Evolutionary conservation across 37 sponge, comb jelly and placozoan genomes (phyloP).

Genomic region (Hexactinellida sp.): DNA sequence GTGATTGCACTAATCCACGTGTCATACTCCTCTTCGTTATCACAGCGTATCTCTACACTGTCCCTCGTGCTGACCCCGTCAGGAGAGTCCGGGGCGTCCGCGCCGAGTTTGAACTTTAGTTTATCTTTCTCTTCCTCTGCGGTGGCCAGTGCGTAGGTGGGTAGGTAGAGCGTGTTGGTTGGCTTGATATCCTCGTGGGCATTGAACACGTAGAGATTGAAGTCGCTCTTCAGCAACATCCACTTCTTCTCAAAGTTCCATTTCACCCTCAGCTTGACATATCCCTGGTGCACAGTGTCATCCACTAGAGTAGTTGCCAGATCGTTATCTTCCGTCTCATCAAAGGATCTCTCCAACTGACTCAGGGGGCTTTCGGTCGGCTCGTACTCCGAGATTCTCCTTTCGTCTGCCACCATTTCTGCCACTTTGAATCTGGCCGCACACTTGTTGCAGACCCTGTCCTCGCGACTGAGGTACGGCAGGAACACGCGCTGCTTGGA

Average conservation of each 20-base stretch:
- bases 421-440: background rate
- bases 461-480: slow-evolving; percentile 36
- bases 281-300: background rate
- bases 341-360: background rate
- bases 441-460: slow-evolving; percentile 55
- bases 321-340: background rate
- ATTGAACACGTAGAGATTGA: slow-evolving; percentile 62
- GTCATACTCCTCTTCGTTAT: background rate
- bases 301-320: background rate
- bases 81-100: background rate
- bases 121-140: background rate
- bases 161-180: background rate
- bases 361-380: background rate
- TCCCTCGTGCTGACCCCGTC: background rate
- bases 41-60: background rate
- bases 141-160: background rate
- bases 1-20: background rate
- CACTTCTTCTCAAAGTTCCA: slow-evolving; percentile 42
- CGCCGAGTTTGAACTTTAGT: background rate
- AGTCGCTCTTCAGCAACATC: slow-evolving; percentile 61
- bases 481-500: slow-evolving; percentile 57
- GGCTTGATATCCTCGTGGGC: slow-evolving; percentile 56
- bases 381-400: background rate
- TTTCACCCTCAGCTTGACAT: slow-evolving; percentile 26
- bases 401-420: slow-evolving; percentile 1